Base-by-base conservation (phyloP, 1,140 invertebrate species). In the Bilobella aurantiaca region DNA sequence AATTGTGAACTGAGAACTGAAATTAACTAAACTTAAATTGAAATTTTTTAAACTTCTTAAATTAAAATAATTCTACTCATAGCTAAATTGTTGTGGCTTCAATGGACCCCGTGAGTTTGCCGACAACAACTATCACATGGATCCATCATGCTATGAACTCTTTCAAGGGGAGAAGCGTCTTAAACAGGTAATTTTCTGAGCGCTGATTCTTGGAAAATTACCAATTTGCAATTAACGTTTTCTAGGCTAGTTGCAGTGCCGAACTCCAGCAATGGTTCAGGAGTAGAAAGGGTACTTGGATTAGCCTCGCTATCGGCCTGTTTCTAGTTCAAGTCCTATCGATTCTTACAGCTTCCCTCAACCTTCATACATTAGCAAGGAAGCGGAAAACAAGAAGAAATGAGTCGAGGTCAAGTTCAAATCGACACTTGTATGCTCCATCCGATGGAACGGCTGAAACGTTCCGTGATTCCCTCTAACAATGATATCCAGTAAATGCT, bases 41-140 rank as follows among this genome's bases (percentile, higher is more conserved):
- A 63, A 34, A 30, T 37, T 28, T 29, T 12, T 16, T 18, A 31
- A 34, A 65, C 27, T 28, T 23, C 18, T 72, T n/a, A 66, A 21
- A 23, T 49, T 58, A 30, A n/a, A 64, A 27, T 53, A 29, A 31
- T 34, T 23, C 61, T 34, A 49, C 58, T 74, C 73, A 3, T 69
- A 80, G 79, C 71, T 80, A 18, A 69, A 75, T 60, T 80, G 79
- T 64, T 80, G 79, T 70, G 79, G 79, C 8, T 78, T 78, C 67
- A 69, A 70, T 34, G 79, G 79, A 14, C 78, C 78, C 0, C 74
- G 75, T 65, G 79, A 80, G 62, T 80, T 79, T 71, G 76, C 78
- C 3, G 75, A 76, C 59, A 78, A 77, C 42, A 76, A 74, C 46
- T 75, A 77, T 31, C 74, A 74, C 14, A 77, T 80, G 57, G 78